phyloP scores from a whole-genome alignment of 1,140 invertebrate genomes.

The Brachionus sp. region DNA sequence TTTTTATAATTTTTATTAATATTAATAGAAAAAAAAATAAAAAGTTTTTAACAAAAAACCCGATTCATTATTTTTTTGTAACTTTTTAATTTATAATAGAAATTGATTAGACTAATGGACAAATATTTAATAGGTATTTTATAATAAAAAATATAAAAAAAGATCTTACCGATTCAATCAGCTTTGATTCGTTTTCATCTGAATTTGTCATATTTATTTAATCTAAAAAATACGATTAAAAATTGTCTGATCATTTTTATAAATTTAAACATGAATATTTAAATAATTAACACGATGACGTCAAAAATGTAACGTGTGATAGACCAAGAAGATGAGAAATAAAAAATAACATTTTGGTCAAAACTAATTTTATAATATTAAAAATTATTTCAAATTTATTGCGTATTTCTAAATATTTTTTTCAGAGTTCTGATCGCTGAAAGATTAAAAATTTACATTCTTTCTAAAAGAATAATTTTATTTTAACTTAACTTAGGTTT shows the following conservation, averaged over 20 bases:
- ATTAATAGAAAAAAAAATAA: conserved; percentile 3
- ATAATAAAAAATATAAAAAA: not conserved
- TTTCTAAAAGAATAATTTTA: not conserved
- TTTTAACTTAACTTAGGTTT: not conserved
- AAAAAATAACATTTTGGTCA: too few relatives aligned
- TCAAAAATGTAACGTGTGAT: too few relatives aligned
- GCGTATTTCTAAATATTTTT: too few relatives aligned
- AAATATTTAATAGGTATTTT: not conserved
- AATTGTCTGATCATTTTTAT: not conserved
- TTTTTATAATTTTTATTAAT: not conserved
- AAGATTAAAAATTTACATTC: not conserved
- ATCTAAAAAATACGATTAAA: not conserved
- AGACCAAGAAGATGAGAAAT: too few relatives aligned
- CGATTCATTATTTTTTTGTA: conserved; percentile 23
- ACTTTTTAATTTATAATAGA: conserved; percentile 23
- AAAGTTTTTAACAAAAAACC: not conserved
- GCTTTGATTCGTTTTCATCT: not conserved
- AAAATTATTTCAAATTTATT: too few relatives aligned
- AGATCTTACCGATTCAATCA: not conserved
- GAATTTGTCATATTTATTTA: not conserved
- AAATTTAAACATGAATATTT: not conserved
- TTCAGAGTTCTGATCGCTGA: not conserved
- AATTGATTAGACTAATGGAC: not conserved
- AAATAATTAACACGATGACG: too few relatives aligned
- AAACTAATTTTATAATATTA: too few relatives aligned